phyloP scores from a whole-genome alignment of 2,113 vertebrate species.

The Eclectus roratus region DNA sequence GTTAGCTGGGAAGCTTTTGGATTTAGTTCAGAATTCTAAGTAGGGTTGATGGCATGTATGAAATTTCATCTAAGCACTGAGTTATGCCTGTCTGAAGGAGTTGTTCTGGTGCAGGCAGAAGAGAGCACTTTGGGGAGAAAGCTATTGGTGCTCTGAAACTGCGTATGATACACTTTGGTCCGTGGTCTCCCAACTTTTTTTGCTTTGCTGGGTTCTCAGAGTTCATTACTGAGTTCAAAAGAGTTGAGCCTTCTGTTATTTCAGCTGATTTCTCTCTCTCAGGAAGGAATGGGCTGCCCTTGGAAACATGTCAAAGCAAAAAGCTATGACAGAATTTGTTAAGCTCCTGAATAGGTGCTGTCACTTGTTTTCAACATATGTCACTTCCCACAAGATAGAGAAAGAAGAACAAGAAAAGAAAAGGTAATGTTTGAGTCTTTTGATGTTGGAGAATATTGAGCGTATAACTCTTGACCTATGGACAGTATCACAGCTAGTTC shows the following conservation, averaged over 20 bases:
- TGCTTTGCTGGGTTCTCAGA: background rate
- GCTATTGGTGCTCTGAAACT: background rate
- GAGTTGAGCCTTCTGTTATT: background rate
- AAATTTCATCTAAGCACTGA: background rate
- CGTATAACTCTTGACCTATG: background rate
- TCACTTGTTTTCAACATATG: slow-evolving; percentile 91
- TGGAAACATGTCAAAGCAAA: slow-evolving; percentile 90
- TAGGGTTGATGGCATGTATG: background rate
- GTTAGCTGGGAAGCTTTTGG: background rate
- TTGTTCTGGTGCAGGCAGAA: background rate
- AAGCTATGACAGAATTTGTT: slow-evolving; percentile 96
- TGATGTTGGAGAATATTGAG: background rate
- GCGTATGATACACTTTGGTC: background rate
- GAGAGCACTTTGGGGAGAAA: background rate
- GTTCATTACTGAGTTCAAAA: background rate
- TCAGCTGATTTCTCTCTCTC: slow-evolving; percentile 20
- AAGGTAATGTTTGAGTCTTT: slow-evolving; percentile 76
- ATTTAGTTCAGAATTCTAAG: background rate
- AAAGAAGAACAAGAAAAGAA: slow-evolving; percentile 95
- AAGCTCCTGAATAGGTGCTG: slow-evolving; percentile 93
- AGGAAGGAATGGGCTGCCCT: slow-evolving; percentile 96
- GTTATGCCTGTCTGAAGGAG: background rate
- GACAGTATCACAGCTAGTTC: background rate
- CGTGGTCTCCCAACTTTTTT: background rate
- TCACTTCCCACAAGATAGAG: slow-evolving; percentile 96